Evolutionary conservation across 2,888 invertebrate genomes (phyloP).

Genomic region (Meandrusa payeni): DNA sequence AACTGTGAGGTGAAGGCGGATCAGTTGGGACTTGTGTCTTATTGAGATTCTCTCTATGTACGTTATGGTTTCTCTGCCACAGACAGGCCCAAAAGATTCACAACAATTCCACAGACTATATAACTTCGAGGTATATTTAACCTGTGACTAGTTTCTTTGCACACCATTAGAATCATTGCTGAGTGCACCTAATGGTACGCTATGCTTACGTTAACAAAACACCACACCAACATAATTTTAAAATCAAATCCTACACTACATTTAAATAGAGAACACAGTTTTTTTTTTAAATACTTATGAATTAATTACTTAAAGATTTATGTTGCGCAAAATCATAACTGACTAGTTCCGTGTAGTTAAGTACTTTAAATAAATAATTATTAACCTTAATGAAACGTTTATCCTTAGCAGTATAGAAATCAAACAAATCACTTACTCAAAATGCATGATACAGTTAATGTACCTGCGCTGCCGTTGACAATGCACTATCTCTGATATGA

Average conservation of each 20-base stretch:
- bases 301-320: constrained; percentile 66
- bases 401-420: constrained; percentile 70
- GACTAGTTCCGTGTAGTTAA: constrained; percentile 81
- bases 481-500: constrained; percentile 43
- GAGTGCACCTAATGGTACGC: constrained; percentile 43
- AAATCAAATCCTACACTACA: constrained; percentile 72
- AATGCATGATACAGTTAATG: constrained; percentile 70
- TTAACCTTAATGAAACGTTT: constrained; percentile 74
- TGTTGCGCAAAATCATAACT: constrained; percentile 80
- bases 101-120: constrained; percentile 35
- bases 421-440: constrained; percentile 51
- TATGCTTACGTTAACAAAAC: constrained; percentile 70
- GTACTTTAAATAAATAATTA: constrained; percentile 79
- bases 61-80: constrained; percentile 25
- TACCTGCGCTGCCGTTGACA: constrained; percentile 1
- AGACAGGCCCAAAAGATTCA: constrained; percentile 45
- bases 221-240: constrained; percentile 79
- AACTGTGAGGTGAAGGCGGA: constrained; percentile 22
- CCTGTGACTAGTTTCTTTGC: constrained; percentile 72
- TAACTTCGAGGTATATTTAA: constrained; percentile 56
- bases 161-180: constrained; percentile 61
- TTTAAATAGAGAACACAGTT: constrained; percentile 77
- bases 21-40: constrained; percentile 3
- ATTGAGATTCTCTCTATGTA: constrained; percentile 11
- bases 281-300: constrained; percentile 64